phyloP scores from a whole-genome alignment of 2,888 invertebrate species.

The Odontomyia ornata region DNA sequence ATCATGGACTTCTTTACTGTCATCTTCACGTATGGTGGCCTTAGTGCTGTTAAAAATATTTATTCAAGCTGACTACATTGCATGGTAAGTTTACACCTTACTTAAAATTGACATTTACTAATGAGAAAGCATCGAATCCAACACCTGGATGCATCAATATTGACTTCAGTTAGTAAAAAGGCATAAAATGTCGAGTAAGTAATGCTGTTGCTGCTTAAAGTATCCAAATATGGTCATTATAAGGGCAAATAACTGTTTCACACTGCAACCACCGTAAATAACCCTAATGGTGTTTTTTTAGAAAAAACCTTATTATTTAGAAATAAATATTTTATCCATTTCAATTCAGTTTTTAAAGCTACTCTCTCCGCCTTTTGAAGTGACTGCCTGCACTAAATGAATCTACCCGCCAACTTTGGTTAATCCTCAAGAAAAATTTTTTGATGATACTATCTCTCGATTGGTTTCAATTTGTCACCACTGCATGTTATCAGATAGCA shows the following conservation, averaged over 20 bases:
- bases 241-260: too few species aligned
- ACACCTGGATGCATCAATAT: conserved; percentile 49
- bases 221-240: too few species aligned
- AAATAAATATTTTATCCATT: too few species aligned
- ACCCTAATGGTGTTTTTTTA: too few species aligned
- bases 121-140: conserved; percentile 50
- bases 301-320: too few species aligned
- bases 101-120: conserved; percentile 48
- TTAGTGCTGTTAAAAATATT: conserved; percentile 35
- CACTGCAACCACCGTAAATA: too few species aligned
- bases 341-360: too few species aligned
- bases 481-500: conserved; percentile 38
- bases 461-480: conserved; percentile 50
- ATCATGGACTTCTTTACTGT: not conserved
- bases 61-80: conserved; percentile 26
- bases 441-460: conserved; percentile 45
- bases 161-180: conserved; percentile 45
- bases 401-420: too few species aligned
- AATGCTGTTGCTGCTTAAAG: not conserved
- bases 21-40: conserved; percentile 8
- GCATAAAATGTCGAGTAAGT: conserved; percentile 26
- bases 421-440: too few species aligned
- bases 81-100: conserved; percentile 44
- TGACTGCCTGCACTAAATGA: not conserved
- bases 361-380: too few species aligned